Conservation (phyloP, 2,113 vertebrate genomes). For the Capra hircus region DNA sequence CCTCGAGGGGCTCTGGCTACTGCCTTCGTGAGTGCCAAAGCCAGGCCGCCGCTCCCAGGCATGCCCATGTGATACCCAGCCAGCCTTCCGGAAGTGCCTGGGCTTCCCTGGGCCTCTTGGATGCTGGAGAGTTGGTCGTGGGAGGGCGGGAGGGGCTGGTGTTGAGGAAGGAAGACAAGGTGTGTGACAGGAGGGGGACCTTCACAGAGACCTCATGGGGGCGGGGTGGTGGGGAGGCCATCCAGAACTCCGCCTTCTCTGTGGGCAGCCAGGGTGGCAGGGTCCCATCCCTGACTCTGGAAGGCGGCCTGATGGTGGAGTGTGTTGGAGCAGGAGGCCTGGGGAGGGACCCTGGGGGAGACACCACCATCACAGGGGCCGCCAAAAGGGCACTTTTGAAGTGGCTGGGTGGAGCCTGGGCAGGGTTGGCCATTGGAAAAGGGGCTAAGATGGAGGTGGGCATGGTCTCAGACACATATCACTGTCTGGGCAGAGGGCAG, state of each 20-base stretch:
- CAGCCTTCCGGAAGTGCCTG: not conserved
- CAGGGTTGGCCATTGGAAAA: not conserved
- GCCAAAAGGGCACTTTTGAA: not conserved
- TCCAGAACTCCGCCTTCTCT: not conserved
- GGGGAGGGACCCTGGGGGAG: not conserved
- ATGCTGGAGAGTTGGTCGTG: not conserved
- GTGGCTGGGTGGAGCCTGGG: too few species aligned
- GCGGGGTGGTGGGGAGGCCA: not conserved
- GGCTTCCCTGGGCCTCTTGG: not conserved
- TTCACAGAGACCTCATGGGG: not conserved
- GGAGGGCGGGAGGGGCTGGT: not conserved
- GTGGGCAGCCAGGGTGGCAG: not conserved
- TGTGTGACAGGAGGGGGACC: not conserved
- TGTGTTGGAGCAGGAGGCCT: not conserved
- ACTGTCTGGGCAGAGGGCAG: not conserved
- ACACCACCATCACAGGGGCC: too few species aligned
- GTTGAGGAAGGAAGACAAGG: not conserved
- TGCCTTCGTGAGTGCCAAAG: not conserved
- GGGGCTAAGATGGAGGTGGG: too few species aligned
- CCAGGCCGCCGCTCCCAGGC: rapidly evolving
- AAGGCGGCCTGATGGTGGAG: not conserved
- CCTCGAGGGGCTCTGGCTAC: not conserved
- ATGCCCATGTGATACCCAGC: not conserved
- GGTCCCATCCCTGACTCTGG: not conserved
- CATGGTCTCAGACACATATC: rapidly evolving